Conservation (phyloP, 1,140 invertebrate species). For the Drosophila prosaltans region DNA sequence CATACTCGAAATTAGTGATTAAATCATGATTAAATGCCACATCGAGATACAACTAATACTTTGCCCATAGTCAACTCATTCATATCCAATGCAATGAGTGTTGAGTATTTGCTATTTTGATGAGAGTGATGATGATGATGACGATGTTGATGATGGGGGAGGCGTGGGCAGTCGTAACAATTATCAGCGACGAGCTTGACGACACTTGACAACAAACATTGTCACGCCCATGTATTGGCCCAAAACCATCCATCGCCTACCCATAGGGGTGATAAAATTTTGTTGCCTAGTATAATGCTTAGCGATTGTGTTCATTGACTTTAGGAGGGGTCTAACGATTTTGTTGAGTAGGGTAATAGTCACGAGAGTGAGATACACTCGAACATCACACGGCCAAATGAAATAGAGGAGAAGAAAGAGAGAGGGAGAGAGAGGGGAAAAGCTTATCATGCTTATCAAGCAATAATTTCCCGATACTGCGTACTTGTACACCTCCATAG, state of each 20-base stretch:
- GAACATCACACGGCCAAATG: too few relatives aligned
- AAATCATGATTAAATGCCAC: conserved; percentile 59
- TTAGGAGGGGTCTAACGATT: conserved; percentile 55
- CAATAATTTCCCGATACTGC: conserved; percentile 63
- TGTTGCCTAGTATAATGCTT: conserved; percentile 71
- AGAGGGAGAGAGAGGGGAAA: conserved; percentile 15
- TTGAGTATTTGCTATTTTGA: conserved; percentile 13
- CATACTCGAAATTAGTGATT: conserved; percentile 48
- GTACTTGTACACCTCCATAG: conserved; percentile 33
- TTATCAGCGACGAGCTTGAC: conserved; percentile 60
- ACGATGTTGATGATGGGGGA: conserved; percentile 8
- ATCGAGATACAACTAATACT: neutral
- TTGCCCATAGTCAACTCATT: neutral
- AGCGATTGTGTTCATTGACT: conserved; percentile 77
- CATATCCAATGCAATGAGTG: neutral
- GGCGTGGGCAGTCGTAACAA: conserved; percentile 64
- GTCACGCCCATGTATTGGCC: conserved; percentile 28
- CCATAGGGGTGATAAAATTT: conserved; percentile 70
- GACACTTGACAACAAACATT: conserved; percentile 71
- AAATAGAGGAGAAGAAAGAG: neutral
- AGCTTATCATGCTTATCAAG: conserved; percentile 62
- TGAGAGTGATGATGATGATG: conserved; percentile 31
- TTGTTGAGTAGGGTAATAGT: conserved; percentile 73
- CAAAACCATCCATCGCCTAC: neutral
- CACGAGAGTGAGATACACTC: conserved; percentile 20